These are phyloP conservation scores for Torymus auratus DNA, from an alignment of 2,888 invertebrate species.

Conservation along the genomic window DNA sequence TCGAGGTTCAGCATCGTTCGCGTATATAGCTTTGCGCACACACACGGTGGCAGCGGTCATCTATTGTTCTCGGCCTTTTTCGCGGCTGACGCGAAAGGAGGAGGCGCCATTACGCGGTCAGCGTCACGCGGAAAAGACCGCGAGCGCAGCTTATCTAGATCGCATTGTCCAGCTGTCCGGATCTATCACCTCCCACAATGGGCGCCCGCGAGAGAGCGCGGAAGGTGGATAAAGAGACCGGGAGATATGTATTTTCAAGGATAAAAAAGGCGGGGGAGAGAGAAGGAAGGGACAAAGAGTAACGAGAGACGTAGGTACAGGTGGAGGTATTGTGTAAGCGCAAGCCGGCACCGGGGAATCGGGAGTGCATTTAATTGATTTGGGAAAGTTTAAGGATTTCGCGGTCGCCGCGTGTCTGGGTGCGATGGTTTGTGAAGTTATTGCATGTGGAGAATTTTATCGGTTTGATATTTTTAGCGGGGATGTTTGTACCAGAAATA, in stretches of 20 bases:
- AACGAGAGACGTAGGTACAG: constrained; percentile 21
- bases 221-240: constrained; percentile 10
- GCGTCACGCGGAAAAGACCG: neutral
- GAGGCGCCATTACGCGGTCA: constrained; percentile 46
- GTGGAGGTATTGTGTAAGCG: neutral
- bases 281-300: constrained; percentile 37
- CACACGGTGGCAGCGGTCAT: constrained; percentile 17
- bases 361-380: neutral
- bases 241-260: constrained; percentile 47
- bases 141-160: constrained; percentile 63
- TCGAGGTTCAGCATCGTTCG: no score
- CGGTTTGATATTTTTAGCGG: no score
- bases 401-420: no score
- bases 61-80: constrained; percentile 47
- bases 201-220: constrained; percentile 57
- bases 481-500: no score
- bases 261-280: neutral
- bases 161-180: constrained; percentile 66
- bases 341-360: neutral
- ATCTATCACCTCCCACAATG: constrained; percentile 69
- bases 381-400: no score
- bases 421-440: no score
- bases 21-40: no score
- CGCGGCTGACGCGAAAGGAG: neutral
- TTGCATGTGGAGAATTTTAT: no score